These are phyloP conservation scores for Osmoderma eremita DNA, from an alignment of 2,888 invertebrate species.

Conservation along the genomic window DNA sequence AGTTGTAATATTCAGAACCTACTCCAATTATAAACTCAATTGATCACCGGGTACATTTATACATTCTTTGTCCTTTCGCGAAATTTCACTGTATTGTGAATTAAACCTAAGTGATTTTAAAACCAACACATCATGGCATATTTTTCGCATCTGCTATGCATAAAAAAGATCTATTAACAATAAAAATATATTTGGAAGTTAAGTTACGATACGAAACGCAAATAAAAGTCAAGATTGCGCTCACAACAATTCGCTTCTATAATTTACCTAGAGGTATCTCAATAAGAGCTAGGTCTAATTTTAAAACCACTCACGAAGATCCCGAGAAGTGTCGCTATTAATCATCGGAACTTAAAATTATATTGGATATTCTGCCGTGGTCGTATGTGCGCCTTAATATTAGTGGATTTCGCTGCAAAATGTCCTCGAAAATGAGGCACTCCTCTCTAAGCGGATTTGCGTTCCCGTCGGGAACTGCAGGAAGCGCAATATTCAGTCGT, in stretches of 20 bases:
- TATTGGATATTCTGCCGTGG: conserved; percentile 9
- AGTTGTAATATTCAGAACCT: too few species aligned
- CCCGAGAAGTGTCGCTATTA: background rate
- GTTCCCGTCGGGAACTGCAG: background rate
- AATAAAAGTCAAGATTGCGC: too few species aligned
- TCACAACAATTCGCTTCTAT: too few species aligned
- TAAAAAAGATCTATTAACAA: background rate
- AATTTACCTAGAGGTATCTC: too few species aligned
- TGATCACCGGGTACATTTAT: too few species aligned
- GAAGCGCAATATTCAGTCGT: background rate
- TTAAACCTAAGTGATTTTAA: too few species aligned
- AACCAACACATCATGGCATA: background rate
- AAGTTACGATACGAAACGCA: too few species aligned
- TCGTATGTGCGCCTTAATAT: background rate
- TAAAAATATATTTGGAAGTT: background rate
- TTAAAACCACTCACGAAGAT: background rate
- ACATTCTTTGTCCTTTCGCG: too few species aligned
- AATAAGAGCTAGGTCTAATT: background rate
- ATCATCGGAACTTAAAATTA: conserved; percentile 8
- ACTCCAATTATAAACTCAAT: too few species aligned
- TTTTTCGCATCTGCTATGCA: background rate
- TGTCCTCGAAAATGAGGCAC: conserved; percentile 12
- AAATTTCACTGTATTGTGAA: too few species aligned
- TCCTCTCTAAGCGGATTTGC: conserved; percentile 11
- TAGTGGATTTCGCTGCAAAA: background rate